phyloP scores from a whole-genome alignment of 2,888 invertebrate genomes.

The Chrysodeixis includens region DNA sequence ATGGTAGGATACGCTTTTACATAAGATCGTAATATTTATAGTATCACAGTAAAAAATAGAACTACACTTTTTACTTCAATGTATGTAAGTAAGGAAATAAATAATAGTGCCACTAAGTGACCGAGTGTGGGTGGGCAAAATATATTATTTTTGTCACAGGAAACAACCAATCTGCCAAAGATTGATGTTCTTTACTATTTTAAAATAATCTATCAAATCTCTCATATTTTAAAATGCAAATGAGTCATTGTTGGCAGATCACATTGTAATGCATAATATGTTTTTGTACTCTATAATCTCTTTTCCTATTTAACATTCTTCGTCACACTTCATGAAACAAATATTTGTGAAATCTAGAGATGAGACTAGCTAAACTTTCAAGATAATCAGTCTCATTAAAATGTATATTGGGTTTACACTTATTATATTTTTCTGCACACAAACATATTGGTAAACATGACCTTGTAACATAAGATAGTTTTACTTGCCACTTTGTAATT shows the following conservation, averaged over 20 bases:
- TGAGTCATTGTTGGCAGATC: neutral
- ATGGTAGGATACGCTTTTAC: neutral
- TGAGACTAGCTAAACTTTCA: neutral
- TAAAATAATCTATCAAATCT: slow-evolving; percentile 6
- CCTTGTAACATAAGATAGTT: neutral
- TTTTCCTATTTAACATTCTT: neutral
- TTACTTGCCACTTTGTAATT: too few species aligned
- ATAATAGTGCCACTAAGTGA: slow-evolving; percentile 36
- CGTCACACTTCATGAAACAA: neutral
- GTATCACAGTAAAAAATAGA: neutral
- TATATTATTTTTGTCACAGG: slow-evolving; percentile 36
- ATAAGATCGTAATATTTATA: neutral
- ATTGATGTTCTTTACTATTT: slow-evolving; percentile 23
- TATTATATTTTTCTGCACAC: neutral
- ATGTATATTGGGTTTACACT: neutral
- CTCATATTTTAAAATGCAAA: neutral
- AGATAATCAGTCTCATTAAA: neutral
- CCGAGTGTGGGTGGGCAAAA: slow-evolving; percentile 29
- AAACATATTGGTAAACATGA: neutral
- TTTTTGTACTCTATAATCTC: neutral
- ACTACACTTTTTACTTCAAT: neutral
- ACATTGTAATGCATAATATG: neutral
- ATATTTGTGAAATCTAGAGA: neutral
- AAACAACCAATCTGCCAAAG: slow-evolving; percentile 31
- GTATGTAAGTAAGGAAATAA: slow-evolving; percentile 31